phyloP scores from a whole-genome alignment of 1,140 invertebrate species.

The Popillia japonica region DNA sequence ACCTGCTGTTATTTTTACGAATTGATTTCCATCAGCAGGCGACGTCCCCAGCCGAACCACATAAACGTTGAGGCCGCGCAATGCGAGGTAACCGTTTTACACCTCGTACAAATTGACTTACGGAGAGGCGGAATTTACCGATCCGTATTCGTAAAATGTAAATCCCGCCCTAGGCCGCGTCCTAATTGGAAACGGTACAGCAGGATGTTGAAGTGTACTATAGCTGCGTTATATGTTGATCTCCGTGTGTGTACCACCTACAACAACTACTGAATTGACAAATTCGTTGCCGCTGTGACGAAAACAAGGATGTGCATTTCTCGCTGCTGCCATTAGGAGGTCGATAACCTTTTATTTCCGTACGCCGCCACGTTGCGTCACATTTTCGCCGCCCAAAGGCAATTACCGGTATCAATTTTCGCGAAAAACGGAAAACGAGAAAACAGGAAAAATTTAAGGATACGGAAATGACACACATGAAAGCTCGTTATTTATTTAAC shows the following conservation, averaged over 20 bases:
- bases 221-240: not conserved
- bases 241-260: not conserved
- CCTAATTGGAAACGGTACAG: not conserved
- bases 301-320: conserved; percentile 4
- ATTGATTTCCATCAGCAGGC: not conserved
- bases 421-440: too few relatives aligned
- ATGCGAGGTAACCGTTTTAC: not conserved
- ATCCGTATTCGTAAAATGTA: conserved; percentile 8
- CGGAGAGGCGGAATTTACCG: not conserved
- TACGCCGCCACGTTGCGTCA: not conserved
- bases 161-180: not conserved
- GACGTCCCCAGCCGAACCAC: not conserved
- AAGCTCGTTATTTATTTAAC: too few relatives aligned
- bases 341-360: not conserved
- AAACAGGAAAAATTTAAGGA: too few relatives aligned
- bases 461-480: too few relatives aligned
- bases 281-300: not conserved
- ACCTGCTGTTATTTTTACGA: not conserved
- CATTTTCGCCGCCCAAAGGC: not conserved
- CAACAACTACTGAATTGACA: not conserved
- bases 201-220: too few relatives aligned
- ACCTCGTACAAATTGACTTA: not conserved
- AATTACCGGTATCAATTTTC: not conserved
- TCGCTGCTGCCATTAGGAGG: not conserved
- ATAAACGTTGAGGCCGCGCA: not conserved